Evolutionary conservation across 2,888 invertebrate genomes (phyloP).

Genomic region (Palloptera scutellata): DNA sequence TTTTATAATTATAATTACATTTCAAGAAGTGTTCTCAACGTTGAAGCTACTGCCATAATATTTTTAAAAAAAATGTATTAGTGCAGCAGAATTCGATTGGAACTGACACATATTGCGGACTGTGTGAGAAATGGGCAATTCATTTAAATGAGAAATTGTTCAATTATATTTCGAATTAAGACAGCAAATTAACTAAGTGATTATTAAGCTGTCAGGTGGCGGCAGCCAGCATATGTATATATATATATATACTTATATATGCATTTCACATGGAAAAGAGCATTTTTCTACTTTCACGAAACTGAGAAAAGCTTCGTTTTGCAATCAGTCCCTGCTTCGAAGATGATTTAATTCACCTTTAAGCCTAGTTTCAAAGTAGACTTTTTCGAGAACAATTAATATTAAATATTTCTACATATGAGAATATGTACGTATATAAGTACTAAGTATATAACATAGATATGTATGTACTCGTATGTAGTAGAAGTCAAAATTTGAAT

Average conservation of each 20-base stretch:
- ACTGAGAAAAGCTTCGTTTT: too few relatives aligned
- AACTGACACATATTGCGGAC: slow-evolving; percentile 35
- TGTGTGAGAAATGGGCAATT: slow-evolving; percentile 59
- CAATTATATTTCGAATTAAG: slow-evolving; percentile 52
- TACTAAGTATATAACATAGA: too few relatives aligned
- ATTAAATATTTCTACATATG: too few relatives aligned
- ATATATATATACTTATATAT: slow-evolving; percentile 12
- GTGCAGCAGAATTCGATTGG: slow-evolving; percentile 37
- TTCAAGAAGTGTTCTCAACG: slow-evolving; percentile 40
- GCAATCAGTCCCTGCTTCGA: too few relatives aligned
- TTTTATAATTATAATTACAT: slow-evolving; percentile 63
- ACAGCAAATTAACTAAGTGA: too few relatives aligned
- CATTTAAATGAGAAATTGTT: slow-evolving; percentile 63
- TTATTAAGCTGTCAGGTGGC: not conserved
- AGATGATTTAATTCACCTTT: too few relatives aligned
- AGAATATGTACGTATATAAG: too few relatives aligned
- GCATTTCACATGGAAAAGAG: too few relatives aligned
- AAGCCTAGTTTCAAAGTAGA: too few relatives aligned
- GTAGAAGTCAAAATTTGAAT: slow-evolving; percentile 12
- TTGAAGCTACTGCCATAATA: slow-evolving; percentile 39
- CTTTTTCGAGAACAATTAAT: too few relatives aligned
- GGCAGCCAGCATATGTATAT: slow-evolving; percentile 8
- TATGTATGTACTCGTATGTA: too few relatives aligned
- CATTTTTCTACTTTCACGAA: too few relatives aligned
- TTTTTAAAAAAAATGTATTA: slow-evolving; percentile 44